phyloP scores from a whole-genome alignment of 2,113 vertebrate species.

The Rana temporaria region DNA sequence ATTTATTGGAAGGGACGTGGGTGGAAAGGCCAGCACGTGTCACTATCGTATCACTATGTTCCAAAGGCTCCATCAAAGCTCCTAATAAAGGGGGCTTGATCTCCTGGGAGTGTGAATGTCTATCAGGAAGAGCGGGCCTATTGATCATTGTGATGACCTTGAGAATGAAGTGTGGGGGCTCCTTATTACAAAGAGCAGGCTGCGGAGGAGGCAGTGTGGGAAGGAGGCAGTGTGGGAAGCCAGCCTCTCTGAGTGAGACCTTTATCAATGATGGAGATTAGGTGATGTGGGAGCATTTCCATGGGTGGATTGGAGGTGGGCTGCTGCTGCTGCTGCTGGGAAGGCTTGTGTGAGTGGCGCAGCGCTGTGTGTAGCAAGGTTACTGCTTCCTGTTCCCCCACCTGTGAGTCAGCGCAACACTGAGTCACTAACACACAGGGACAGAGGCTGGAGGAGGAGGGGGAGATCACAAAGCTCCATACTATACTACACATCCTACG shows the following conservation, averaged over 20 bases:
- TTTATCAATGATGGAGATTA: constrained; percentile 42
- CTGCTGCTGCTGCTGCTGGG: constrained; percentile 33
- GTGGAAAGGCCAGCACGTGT: constrained; percentile 44
- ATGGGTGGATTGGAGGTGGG: constrained; percentile 35
- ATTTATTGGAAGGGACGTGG: constrained; percentile 12
- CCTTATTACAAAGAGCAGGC: not conserved
- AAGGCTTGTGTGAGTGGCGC: constrained; percentile 17
- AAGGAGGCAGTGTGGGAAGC: constrained; percentile 29
- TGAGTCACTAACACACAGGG: constrained; percentile 46
- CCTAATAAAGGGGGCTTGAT: constrained; percentile 9
- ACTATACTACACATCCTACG: constrained; percentile 13
- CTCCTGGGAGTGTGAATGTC: constrained; percentile 1
- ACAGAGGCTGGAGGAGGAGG: constrained; percentile 32
- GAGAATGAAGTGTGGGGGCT: constrained; percentile 1
- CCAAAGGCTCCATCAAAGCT: not conserved
- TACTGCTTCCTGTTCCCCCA: constrained; percentile 34
- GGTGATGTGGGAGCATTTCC: constrained; percentile 37
- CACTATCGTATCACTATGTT: constrained; percentile 21
- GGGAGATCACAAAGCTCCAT: not conserved
- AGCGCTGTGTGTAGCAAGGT: constrained; percentile 40
- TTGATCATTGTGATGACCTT: constrained; percentile 32
- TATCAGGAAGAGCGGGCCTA: constrained; percentile 1
- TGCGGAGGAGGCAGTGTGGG: constrained; percentile 37
- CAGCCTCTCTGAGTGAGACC: constrained; percentile 19
- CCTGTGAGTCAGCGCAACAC: constrained; percentile 48